Conservation (phyloP, 1,140 invertebrate genomes). For the Venturia canescens region DNA sequence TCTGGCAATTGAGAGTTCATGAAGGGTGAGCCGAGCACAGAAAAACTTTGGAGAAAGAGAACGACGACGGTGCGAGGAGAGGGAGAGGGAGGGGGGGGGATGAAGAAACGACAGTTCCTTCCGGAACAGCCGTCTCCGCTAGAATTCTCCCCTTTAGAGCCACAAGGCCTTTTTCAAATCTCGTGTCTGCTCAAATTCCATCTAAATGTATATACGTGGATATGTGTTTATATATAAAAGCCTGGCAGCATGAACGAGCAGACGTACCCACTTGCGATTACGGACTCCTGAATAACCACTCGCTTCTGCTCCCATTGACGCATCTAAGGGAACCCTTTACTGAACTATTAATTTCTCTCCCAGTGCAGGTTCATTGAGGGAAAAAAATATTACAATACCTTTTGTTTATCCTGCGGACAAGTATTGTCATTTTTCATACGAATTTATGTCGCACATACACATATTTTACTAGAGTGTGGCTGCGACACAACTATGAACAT, state of each 20-base stretch:
- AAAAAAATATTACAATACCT: too few relatives aligned
- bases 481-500: too few relatives aligned
- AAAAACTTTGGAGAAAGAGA: neutral
- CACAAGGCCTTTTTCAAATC: constrained; percentile 38
- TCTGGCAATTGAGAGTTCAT: constrained; percentile 52
- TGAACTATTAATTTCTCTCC: too few relatives aligned
- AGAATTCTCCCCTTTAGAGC: constrained; percentile 47
- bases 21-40: neutral
- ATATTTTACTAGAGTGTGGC: too few relatives aligned
- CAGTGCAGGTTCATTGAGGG: too few relatives aligned
- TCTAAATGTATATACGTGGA: neutral
- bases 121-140: constrained; percentile 62
- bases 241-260: neutral
- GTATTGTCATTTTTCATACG: too few relatives aligned
- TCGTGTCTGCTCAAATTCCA: constrained; percentile 18
- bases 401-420: too few relatives aligned
- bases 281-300: constrained; percentile 23
- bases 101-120: constrained; percentile 63
- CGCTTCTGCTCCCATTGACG: constrained; percentile 1
- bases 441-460: too few relatives aligned
- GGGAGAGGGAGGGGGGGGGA: neutral
- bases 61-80: neutral
- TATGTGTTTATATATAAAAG: neutral
- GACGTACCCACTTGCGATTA: constrained; percentile 38
- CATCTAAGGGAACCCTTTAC: too few relatives aligned